Conservation (phyloP, 2,888 invertebrate genomes). For the Pharmacophagus antenor region DNA sequence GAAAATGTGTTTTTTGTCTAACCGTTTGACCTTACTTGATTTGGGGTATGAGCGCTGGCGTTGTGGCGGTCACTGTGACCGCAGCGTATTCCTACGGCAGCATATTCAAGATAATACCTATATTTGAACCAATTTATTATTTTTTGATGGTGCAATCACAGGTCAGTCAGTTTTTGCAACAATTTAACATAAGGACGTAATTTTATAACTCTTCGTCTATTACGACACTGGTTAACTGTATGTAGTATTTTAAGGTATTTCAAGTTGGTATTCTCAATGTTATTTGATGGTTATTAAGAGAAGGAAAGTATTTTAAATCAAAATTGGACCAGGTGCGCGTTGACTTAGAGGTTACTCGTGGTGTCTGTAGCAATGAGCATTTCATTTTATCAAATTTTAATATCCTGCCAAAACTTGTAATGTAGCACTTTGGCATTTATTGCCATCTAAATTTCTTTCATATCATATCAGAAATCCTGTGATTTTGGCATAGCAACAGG, state of each 20-base stretch:
- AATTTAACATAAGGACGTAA: conserved; percentile 37
- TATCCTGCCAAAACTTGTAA: not conserved
- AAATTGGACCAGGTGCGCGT: conserved; percentile 15
- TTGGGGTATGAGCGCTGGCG: conserved; percentile 47
- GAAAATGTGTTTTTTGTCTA: conserved; percentile 56
- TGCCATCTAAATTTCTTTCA: not conserved
- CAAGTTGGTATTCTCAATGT: not conserved
- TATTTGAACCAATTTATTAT: conserved; percentile 39
- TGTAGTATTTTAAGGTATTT: conserved; percentile 25
- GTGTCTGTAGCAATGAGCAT: not conserved
- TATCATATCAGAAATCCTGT: conserved; percentile 3
- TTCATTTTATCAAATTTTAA: not conserved
- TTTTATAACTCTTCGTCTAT: conserved; percentile 34
- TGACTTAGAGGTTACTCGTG: conserved; percentile 28
- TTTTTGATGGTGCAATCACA: conserved; percentile 48
- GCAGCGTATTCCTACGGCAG: conserved; percentile 43
- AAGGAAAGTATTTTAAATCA: conserved; percentile 2
- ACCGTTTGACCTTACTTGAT: conserved; percentile 59
- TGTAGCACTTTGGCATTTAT: not conserved
- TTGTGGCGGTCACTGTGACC: conserved; percentile 53
- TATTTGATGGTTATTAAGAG: not conserved
- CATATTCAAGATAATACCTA: conserved; percentile 38
- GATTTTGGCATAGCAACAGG: conserved; percentile 15
- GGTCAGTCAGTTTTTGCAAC: conserved; percentile 47
- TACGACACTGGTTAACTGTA: conserved; percentile 24